These are phyloP conservation scores for Sinosuthora webbiana DNA, from an alignment of 2,113 vertebrate genomes.

Conservation along the genomic window DNA sequence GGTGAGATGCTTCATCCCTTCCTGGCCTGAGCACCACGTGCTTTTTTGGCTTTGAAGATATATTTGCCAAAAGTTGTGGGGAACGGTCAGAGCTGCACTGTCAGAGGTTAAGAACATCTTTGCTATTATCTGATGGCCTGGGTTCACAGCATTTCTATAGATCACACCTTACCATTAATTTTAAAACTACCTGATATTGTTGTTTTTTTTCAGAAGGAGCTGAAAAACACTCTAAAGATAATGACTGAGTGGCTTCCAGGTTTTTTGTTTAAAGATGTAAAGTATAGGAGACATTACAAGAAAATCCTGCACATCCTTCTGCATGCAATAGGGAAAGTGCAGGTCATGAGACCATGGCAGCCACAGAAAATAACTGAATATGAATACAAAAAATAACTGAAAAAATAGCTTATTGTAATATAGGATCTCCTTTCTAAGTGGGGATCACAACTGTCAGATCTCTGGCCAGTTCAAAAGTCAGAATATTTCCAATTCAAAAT, in stretches of 20 bases:
- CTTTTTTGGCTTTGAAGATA: background rate
- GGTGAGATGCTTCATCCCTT: background rate
- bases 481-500: background rate
- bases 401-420: background rate
- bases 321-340: background rate
- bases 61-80: background rate
- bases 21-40: accelerated
- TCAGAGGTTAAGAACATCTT: background rate
- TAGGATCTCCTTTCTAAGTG: background rate
- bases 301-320: background rate
- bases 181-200: background rate
- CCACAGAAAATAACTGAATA: background rate
- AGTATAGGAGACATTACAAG: background rate
- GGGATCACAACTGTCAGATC: background rate
- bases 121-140: background rate
- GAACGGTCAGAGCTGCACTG: background rate
- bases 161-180: background rate
- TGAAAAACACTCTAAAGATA: background rate
- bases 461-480: background rate
- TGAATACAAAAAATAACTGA: background rate
- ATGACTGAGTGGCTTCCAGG: background rate
- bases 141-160: background rate
- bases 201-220: background rate
- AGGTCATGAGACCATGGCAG: background rate
- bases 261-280: background rate